Conservation (phyloP, 2,113 vertebrate species). For the Sitta europaea region DNA sequence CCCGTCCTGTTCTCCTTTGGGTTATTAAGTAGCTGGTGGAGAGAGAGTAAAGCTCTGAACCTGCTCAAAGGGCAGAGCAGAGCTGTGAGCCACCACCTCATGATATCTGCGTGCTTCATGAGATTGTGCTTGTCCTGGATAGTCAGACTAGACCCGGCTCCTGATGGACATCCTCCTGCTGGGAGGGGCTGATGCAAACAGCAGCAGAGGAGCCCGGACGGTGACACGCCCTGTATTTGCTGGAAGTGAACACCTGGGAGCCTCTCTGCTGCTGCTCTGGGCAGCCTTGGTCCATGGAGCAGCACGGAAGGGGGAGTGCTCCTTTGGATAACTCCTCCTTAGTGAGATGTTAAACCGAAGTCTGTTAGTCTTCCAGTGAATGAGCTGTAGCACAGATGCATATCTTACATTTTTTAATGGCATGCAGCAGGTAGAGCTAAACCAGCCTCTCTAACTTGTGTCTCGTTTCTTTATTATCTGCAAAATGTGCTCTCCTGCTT, state of each 20-base stretch:
- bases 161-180: not conserved
- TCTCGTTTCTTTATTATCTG: not conserved
- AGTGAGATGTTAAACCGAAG: not conserved
- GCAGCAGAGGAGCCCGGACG: not conserved
- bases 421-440: slow-evolving; percentile 2
- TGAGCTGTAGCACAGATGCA: not conserved
- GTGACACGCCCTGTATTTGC: accelerated
- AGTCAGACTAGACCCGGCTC: not conserved
- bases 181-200: not conserved
- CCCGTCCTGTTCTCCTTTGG: not conserved
- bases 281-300: not conserved
- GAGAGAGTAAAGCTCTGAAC: not conserved
- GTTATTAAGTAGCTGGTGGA: not conserved
- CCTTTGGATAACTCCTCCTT: not conserved
- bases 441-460: not conserved
- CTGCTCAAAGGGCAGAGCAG: not conserved
- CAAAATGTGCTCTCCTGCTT: not conserved
- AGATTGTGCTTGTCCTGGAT: not conserved
- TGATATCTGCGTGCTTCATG: accelerated
- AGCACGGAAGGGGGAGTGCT: accelerated
- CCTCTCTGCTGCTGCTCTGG: not conserved
- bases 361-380: not conserved
- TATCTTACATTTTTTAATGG: not conserved
- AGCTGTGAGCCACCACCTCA: not conserved
- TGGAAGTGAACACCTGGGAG: not conserved